Conservation (phyloP, 1,140 invertebrate genomes). For the Hyposmocoma kahamanoa region DNA sequence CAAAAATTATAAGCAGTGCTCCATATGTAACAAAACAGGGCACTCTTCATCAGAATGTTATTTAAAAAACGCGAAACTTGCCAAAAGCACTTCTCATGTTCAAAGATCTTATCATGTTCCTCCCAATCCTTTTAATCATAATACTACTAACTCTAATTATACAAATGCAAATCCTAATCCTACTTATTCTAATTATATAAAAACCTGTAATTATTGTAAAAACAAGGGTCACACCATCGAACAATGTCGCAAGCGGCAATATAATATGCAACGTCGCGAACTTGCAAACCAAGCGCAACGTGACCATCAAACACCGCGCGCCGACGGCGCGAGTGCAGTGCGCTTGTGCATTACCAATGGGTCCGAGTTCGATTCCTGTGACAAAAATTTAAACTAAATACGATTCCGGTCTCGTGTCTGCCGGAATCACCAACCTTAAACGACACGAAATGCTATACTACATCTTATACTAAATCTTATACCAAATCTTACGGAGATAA, state of each 20-base stretch:
- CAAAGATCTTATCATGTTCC: too few species aligned
- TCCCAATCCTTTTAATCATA: too few species aligned
- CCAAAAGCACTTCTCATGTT: too few species aligned
- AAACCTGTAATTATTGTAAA: constrained; percentile 18
- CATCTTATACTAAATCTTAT: too few species aligned
- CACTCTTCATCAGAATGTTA: constrained; percentile 8
- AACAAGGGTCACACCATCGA: constrained; percentile 15
- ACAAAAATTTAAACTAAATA: too few species aligned
- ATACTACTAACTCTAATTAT: too few species aligned
- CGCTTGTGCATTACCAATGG: background rate
- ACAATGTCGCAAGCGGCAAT: constrained; percentile 20
- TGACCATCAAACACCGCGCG: background rate
- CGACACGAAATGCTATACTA: too few species aligned
- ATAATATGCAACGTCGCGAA: constrained; percentile 12
- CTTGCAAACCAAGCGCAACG: background rate
- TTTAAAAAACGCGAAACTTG: constrained; percentile 5
- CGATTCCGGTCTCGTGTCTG: too few species aligned
- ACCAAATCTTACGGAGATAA: background rate
- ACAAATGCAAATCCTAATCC: background rate
- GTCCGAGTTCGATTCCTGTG: background rate
- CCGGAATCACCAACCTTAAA: too few species aligned
- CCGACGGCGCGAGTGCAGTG: background rate
- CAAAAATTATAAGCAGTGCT: background rate
- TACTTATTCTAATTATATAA: constrained; percentile 6
- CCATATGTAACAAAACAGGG: constrained; percentile 8